Base-by-base conservation (phyloP, 1,140 invertebrate genomes). In the Oncopeltus fasciatus region DNA sequence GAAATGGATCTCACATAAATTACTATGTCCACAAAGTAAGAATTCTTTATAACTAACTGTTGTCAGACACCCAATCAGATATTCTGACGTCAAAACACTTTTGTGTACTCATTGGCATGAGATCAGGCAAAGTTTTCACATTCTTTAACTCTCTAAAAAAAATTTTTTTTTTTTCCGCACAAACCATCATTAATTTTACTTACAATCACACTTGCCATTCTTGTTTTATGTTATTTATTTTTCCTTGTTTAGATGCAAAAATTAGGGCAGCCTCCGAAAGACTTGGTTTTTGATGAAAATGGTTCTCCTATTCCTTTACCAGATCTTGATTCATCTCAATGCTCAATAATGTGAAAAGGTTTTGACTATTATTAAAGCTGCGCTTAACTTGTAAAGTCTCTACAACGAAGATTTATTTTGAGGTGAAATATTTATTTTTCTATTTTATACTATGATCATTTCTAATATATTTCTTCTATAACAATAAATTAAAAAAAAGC, bases 251-350 rank as follows among this genome's bases (percentile, higher is more conserved):
- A 84, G 80, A 84, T 93, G 77, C 89, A 93, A 77, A 84, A 83
- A 65, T 82, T 83, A 67, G 91, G 91, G 2, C 86, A 90, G 63
- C 89, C 89, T 0, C 91, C 91, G 0, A 80, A 84, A 60, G 90
- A 92, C 66, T 76, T 94, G 12, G 71, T 70, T 29, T 58, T 70
- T 3, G 72, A 74, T 66, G 43, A 53, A 2, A 70, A 73, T 16
- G 71, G 69, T 5, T 70, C 71, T 67, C 69, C 71, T 21, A 49
- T 27, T 16, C 2, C 2, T 21, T 62, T 73, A 29, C 66, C 68
- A 1, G 70, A 67, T 31, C 51, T 70, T 16, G 70, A 73, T 27
- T 65, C 69, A 0, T 67, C 68, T 2, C 70, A 73, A 28, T 65
- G 63, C 38, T 44, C 20, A 21, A 12, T 65, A 18, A 65, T 65